Evolutionary conservation across 2,113 vertebrate species (phyloP).

Genomic region (Lates calcarifer): DNA sequence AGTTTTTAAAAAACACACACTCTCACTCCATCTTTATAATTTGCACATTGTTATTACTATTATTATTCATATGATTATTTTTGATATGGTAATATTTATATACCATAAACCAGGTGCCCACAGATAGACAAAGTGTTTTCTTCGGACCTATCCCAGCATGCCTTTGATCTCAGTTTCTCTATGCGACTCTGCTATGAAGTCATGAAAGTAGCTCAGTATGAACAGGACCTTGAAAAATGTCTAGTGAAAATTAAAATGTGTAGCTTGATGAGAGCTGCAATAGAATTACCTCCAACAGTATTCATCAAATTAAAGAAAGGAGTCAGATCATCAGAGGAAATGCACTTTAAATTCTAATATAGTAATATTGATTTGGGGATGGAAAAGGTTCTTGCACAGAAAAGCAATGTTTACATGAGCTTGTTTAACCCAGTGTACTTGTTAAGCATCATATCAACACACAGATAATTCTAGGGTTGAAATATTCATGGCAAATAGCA

Average conservation of each 20-base stretch:
- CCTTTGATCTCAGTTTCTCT: not conserved
- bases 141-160: conserved; percentile 16
- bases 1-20: not conserved
- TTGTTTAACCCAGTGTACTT: not conserved
- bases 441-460: conserved; percentile 5
- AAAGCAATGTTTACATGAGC: conserved; percentile 40
- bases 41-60: conserved; percentile 66
- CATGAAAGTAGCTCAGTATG: not conserved
- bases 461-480: not conserved
- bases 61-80: conserved; percentile 58
- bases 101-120: conserved; percentile 4
- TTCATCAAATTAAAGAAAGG: not conserved
- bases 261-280: not conserved
- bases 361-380: conserved; percentile 3
- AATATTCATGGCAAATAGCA: not conserved
- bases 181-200: not conserved
- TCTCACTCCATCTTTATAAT: conserved; percentile 41
- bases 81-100: conserved; percentile 61
- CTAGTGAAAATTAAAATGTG: not conserved
- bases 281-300: not conserved
- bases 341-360: conserved; percentile 67
- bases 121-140: not conserved
- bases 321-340: conserved; percentile 12
- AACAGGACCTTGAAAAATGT: conserved; percentile 14
- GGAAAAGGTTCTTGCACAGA: conserved; percentile 6